A percentile compares a stretch with the other conserved stretches of the same genome.
These are phyloP conservation scores for Drosophila tani DNA, from an alignment of 1,140 invertebrate species.

Conservation along the genomic window DNA sequence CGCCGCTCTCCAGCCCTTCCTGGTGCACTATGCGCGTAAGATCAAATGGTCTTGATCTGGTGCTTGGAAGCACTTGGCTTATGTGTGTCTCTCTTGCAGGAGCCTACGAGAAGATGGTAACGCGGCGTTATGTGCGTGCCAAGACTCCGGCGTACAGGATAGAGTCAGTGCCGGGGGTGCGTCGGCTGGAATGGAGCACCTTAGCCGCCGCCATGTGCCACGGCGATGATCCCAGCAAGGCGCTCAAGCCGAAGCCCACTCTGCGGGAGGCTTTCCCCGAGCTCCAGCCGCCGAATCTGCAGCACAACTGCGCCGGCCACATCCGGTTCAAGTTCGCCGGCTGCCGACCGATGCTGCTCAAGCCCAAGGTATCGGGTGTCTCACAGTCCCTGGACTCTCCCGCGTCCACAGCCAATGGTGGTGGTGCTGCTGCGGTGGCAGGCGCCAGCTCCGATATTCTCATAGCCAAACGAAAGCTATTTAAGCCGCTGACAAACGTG, in stretches of 20 bases:
- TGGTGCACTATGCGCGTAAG: constrained; percentile 70
- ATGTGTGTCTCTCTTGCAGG: constrained; percentile 14
- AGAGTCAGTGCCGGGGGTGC: constrained; percentile 66
- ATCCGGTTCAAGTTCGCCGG: constrained; percentile 83
- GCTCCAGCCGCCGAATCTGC: constrained; percentile 65
- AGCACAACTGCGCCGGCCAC: constrained; percentile 69
- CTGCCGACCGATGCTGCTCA: constrained; percentile 73
- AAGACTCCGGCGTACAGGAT: constrained; percentile 55
- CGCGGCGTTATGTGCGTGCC: constrained; percentile 27
- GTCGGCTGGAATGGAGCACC: constrained; percentile 78
- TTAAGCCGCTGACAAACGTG: constrained; percentile 77
- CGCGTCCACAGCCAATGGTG: constrained; percentile 30
- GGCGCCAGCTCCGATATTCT: constrained; percentile 64
- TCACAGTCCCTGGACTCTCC: constrained; percentile 36
- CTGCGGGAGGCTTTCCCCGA: constrained; percentile 68
- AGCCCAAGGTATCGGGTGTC: constrained; percentile 50
- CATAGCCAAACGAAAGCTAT: constrained; percentile 75
- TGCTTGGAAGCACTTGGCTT: neutral
- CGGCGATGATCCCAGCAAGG: constrained; percentile 78
- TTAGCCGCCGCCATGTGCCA: constrained; percentile 83
- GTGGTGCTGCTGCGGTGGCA: constrained; percentile 15
- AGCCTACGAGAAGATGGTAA: constrained; percentile 54
- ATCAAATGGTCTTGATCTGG: too few relatives aligned
- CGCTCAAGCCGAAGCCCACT: constrained; percentile 71
- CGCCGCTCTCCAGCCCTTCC: constrained; percentile 71